Percentiles rank a stretch among this genome's conserved stretches.
phyloP scores from a whole-genome alignment of 2,888 invertebrate genomes.

The Darwinula stevensoni region DNA sequence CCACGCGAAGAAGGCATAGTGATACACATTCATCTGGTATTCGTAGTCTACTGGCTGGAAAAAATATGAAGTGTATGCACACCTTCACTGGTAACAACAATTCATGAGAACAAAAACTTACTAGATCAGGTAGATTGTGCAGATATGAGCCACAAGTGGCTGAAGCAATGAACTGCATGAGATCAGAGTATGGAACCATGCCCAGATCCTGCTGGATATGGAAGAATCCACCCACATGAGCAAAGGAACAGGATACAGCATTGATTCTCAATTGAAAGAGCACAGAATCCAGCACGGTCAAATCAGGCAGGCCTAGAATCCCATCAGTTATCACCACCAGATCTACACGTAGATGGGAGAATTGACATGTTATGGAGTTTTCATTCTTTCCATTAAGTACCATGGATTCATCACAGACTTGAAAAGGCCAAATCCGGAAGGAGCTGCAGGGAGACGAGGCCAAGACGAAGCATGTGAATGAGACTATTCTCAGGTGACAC shows the following conservation, averaged over 20 bases:
- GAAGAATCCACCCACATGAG: conserved; percentile 29
- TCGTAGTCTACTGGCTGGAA: conserved; percentile 3
- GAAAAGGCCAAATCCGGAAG: too few species aligned
- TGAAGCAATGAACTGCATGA: conserved; percentile 38
- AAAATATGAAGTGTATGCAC: neutral
- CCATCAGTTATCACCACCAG: conserved; percentile 43
- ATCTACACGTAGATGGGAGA: too few species aligned
- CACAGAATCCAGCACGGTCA: conserved; percentile 35
- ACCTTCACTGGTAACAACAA: neutral
- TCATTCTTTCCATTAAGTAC: too few species aligned
- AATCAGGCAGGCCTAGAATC: conserved; percentile 34
- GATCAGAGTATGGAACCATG: conserved; percentile 35
- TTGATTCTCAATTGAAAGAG: conserved; percentile 37
- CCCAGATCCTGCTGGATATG: conserved; percentile 32
- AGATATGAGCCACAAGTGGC: conserved; percentile 42
- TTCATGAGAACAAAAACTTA: conserved; percentile 10
- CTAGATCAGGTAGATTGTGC: conserved; percentile 22
- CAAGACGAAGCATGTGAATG: conserved; percentile 42
- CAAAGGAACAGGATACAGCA: conserved; percentile 39
- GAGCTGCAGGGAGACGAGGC: conserved; percentile 37
- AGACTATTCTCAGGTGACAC: conserved; percentile 35
- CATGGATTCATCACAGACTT: too few species aligned
- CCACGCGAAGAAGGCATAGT: conserved; percentile 28
- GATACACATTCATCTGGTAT: conserved; percentile 24
- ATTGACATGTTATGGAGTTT: too few species aligned